phyloP scores from a whole-genome alignment of 2,888 invertebrate species.

The Zonitis immaculata region DNA sequence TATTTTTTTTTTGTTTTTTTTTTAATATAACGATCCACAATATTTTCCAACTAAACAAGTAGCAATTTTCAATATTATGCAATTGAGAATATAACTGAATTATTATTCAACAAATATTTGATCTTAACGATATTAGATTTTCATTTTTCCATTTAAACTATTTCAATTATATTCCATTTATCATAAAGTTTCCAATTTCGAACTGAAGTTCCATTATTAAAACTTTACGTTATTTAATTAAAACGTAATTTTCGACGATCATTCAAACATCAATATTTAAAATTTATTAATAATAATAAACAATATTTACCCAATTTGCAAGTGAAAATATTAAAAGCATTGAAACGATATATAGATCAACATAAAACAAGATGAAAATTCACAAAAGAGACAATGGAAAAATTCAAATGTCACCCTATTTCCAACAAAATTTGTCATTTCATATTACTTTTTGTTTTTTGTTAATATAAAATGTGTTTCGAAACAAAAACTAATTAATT shows the following conservation, averaged over 20 bases:
- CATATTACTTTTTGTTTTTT: not conserved
- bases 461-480: not conserved
- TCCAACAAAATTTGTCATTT: not conserved
- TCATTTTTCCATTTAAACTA: not conserved
- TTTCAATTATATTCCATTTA: too few species aligned
- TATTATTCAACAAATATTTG: slow-evolving; percentile 1
- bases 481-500: not conserved
- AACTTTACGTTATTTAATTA: not conserved
- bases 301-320: not conserved
- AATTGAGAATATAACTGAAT: not conserved
- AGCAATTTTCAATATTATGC: too few species aligned
- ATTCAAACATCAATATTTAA: too few species aligned
- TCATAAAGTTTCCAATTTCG: too few species aligned
- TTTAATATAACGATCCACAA: too few species aligned
- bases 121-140: not conserved
- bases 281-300: too few species aligned
- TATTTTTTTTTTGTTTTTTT: too few species aligned
- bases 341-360: not conserved
- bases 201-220: not conserved
- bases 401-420: not conserved
- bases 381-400: not conserved
- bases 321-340: not conserved
- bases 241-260: not conserved
- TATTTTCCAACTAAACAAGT: not conserved
- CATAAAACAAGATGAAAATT: not conserved